Evolutionary conservation across 2,113 vertebrate species (phyloP).

Genomic region (Furnarius figulus): DNA sequence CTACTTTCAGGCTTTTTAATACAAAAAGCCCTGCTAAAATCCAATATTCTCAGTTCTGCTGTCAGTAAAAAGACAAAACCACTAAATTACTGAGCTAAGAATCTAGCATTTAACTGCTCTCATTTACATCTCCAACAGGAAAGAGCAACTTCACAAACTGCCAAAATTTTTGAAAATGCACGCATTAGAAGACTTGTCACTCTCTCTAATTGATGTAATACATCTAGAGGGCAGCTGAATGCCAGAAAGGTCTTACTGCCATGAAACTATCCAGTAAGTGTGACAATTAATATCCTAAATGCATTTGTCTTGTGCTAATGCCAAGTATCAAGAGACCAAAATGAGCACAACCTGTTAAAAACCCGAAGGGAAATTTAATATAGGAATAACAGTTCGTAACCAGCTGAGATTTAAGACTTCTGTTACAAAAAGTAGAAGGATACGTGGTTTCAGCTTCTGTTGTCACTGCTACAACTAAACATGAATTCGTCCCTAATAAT

Average conservation of each 20-base stretch:
- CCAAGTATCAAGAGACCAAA: neutral
- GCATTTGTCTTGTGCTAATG: neutral
- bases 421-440: neutral
- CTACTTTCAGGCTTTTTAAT: neutral
- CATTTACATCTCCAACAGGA: neutral
- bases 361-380: neutral
- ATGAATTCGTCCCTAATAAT: slow-evolving; percentile 11
- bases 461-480: slow-evolving; percentile 12
- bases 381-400: neutral
- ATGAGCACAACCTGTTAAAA: neutral
- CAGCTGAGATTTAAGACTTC: neutral
- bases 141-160: neutral
- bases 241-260: neutral
- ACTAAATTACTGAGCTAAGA: neutral
- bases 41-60: neutral
- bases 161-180: neutral
- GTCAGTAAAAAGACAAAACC: neutral
- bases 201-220: neutral
- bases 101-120: neutral
- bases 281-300: slow-evolving; percentile 8
- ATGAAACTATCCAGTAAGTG: neutral
- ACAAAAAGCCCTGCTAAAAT: neutral
- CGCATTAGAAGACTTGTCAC: neutral
- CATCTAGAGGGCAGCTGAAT: neutral
- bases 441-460: neutral